Conservation (phyloP, 2,113 vertebrate species). For the Forbesichthys agassizii region DNA sequence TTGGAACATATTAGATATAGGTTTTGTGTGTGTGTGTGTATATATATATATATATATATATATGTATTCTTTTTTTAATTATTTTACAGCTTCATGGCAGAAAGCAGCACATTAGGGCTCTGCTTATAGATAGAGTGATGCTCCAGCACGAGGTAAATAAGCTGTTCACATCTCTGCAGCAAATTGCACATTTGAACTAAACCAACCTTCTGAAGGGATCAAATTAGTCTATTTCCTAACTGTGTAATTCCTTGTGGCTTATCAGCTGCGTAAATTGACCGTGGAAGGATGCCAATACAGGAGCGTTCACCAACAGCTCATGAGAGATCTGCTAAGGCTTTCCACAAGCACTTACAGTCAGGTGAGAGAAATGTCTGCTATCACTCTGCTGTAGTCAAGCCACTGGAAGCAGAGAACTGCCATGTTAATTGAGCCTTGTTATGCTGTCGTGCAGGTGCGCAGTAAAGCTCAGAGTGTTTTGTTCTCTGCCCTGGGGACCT, state of each 20-base stretch:
- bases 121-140: slow-evolving; percentile 96
- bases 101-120: slow-evolving; percentile 94
- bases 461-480: slow-evolving; percentile 93
- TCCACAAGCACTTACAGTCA: slow-evolving; percentile 97
- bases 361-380: slow-evolving; percentile 66
- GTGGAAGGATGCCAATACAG: slow-evolving; percentile 94
- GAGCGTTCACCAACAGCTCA: slow-evolving; percentile 88
- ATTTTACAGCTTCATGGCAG: slow-evolving; percentile 89
- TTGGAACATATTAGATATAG: neutral
- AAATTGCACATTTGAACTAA: neutral
- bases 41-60: neutral
- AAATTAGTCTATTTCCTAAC: no score
- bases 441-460: slow-evolving; percentile 80
- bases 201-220: neutral
- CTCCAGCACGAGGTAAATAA: slow-evolving; percentile 91
- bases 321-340: slow-evolving; percentile 89
- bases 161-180: neutral
- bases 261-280: slow-evolving; percentile 89
- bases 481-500: slow-evolving; percentile 91
- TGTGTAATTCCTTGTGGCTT: slow-evolving; percentile 27
- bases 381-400: neutral
- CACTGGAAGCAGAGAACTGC: neutral
- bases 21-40: no score
- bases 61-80: slow-evolving; percentile 14
- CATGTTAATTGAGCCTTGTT: neutral